Base-by-base conservation (phyloP, 2,113 vertebrate genomes). In the Lucifuga dentata region DNA sequence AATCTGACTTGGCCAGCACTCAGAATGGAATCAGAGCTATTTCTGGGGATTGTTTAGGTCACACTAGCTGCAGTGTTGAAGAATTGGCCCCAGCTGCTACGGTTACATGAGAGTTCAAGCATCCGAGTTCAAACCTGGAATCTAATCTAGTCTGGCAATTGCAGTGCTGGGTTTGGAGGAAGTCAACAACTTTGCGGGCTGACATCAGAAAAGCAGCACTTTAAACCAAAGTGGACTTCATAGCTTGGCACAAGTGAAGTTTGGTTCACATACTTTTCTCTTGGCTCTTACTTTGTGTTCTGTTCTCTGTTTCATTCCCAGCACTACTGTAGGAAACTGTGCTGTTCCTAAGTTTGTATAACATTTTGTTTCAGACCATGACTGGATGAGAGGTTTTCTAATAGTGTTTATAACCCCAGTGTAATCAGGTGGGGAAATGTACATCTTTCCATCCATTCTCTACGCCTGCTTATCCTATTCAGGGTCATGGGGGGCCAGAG, bases 41-140 rank as follows among this genome's bases (percentile, higher is more conserved):
- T 90, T 89, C 76, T 75, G 78, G 75, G 48, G 64, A 64, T 68
- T 89, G 87, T 91, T 87, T 88, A 81, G 83, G 76, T 85, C 72
- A 62, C 43, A 33, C 61, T 68, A 68, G 72, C 74, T 35, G 63
- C 49, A 11, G 64, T 15, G 39, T 66, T 79, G 33, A 46, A 79
- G 80, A 62, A 23, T 57, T 76, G 57, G 66, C 78, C 76, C 29
- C 1, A 55, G 83, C 75, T 78, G 65, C 72, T 81, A 59, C 58
- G 68, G 81, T 85, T 81, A 87, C 83, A 85, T 32, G 78, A 46
- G 68, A 77, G 75, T 58, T 76, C 65, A 73, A 39, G 44, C 61
- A 55, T 72, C 76, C 3, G 53, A 72, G 64, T 68, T 69, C 51
- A 76, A 67, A 80, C 65, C 49, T 58, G 73, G 72, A 83, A 82